phyloP scores from a whole-genome alignment of 1,140 invertebrate species.

The Trypoxylus dichotomus region DNA sequence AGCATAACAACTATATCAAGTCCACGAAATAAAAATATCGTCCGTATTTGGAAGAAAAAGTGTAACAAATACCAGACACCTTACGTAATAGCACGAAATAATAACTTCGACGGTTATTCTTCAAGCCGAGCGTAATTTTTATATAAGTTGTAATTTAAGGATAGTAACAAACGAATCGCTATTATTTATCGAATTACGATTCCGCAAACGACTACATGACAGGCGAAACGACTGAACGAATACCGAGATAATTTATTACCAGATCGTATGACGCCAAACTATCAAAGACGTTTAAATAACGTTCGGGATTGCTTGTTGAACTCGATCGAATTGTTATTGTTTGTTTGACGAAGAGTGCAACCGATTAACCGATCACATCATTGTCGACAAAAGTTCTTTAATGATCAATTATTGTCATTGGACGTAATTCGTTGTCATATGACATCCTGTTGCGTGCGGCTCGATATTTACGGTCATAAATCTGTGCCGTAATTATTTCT shows the following conservation, averaged over 20 bases:
- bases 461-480: neutral
- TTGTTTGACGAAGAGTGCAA: neutral
- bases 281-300: neutral
- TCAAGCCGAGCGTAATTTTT: neutral
- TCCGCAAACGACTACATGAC: neutral
- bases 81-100: neutral
- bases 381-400: neutral
- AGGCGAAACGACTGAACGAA: neutral
- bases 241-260: neutral
- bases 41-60: neutral
- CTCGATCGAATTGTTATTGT: neutral
- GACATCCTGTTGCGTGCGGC: neutral
- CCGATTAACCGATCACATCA: neutral
- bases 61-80: neutral
- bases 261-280: neutral
- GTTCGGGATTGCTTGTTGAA: neutral
- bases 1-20: neutral
- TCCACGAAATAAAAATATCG: neutral
- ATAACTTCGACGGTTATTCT: neutral
- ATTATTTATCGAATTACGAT: neutral
- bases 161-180: neutral
- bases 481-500: neutral
- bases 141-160: neutral
- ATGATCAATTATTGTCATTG: conserved; percentile 7
- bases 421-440: neutral